Evolutionary conservation across 2,113 vertebrate genomes (phyloP), one percentile per base, ranked within the genome.

Genomic region (Harpagus bidentatus): DNA sequence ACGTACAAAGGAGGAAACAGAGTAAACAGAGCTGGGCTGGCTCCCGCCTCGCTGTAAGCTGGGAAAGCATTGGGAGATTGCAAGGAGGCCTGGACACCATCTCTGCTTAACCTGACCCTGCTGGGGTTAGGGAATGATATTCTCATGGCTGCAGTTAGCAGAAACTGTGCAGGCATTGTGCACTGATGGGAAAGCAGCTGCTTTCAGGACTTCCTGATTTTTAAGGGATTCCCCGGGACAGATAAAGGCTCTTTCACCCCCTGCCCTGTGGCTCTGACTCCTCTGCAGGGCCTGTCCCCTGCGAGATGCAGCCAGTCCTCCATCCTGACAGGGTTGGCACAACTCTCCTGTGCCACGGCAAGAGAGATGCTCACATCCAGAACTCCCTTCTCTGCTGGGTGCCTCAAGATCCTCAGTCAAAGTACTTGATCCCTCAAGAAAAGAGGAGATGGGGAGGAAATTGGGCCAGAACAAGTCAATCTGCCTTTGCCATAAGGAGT

Each of bases 11-110:
- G 90, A 90, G 95, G 70, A 48, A 63, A 65, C 0, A 1, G 76
- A 83, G 92, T 65, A 63, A 93, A 91, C 93, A 61, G 92, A 71
- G 86, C 86, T 55, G 70, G 11, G 65, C 82, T 92, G 87, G 69
- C 93, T 91, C 83, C 80, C 0, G 6, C 80, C 89, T 80, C 2
- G 0, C 77, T 77, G 83, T 2, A 16, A 59, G 38, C 86, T 74
- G 77, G 63, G 67, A 16, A 20, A 31, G 43, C 3, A 0, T 2
- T 59, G 71, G 71, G 74, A 69, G 56, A 2, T 13, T 0, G 2
- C 1, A 11, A 50, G 59, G 48, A 77, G 65, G 42, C 63, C 9
- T 9, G 11, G 45, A 9, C 2, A 4, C 40, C 11, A 1, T 47
- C 10, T 4, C 63, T 7, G 22, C 59, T 53, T 21, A 34, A 19